Percentiles rank a stretch among this genome's conserved stretches.
Conservation (phyloP, 2,888 invertebrate species). For the Rhamnusium bicolor region DNA sequence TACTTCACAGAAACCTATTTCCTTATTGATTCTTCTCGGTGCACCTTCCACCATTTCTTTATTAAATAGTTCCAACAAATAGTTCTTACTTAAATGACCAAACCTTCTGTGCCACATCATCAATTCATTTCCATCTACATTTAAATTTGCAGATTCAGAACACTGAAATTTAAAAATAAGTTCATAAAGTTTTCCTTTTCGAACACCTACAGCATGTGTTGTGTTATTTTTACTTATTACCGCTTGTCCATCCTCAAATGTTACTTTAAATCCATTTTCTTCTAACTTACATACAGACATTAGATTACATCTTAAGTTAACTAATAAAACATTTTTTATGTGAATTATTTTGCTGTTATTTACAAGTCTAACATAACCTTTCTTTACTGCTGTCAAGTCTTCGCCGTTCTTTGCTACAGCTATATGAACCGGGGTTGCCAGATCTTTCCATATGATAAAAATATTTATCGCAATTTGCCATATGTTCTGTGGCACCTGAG, state of each 20-base stretch:
- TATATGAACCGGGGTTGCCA: background rate
- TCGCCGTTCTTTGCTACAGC: background rate
- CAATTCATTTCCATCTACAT: background rate
- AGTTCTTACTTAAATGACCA: background rate
- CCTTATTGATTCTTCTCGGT: background rate
- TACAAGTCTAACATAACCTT: background rate
- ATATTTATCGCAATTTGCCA: background rate
- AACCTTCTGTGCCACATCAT: background rate
- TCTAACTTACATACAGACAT: background rate
- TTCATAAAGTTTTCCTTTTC: background rate
- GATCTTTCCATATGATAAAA: background rate
- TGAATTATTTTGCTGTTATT: background rate
- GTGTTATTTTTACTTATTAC: background rate
- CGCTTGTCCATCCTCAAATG: background rate
- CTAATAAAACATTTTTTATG: background rate
- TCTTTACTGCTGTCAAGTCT: background rate
- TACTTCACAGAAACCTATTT: background rate
- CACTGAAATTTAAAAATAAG: background rate
- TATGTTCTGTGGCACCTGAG: background rate
- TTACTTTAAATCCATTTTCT: background rate
- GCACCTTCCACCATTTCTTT: background rate
- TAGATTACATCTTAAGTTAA: background rate
- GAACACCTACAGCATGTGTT: background rate
- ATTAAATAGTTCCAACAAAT: background rate
- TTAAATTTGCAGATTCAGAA: background rate